Base-by-base conservation (phyloP, 2,797 vertebrate species). In the Enteromius treurensis region DNA sequence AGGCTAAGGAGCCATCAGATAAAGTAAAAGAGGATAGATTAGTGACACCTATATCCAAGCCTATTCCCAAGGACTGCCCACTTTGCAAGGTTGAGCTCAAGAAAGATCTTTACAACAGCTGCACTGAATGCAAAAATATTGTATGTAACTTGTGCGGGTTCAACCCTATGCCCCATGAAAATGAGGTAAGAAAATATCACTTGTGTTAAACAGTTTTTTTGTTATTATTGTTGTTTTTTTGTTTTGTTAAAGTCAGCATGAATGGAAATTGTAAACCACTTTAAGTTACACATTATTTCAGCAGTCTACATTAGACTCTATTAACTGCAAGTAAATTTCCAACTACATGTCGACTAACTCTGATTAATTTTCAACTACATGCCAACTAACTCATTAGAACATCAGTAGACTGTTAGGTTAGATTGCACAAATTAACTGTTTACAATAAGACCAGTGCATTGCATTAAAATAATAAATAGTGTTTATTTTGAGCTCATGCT, bases 61-160 rank as follows among this genome's bases (percentile, higher is more conserved):
- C 83, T 40, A 86, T 87, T 60, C 80, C 87, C 14, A 89, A 93
- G 89, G 77, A 85, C 64, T 99, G 98, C 90, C 97, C 95, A 5
- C 96, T 99, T 73, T 99, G 98, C 91, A 97, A 97, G 91, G 94
- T 92, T 80, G 92, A 91, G 77, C 93, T 99, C 74, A 97, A 96
- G 74, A 62, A 95, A 85, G 95, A 96, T 83, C 91, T 98, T 92
- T 98, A 95, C 90, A 97, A 90, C 74, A 95, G 91, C 2, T 99
- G 98, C 82, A 98, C 97, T 0, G 94, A 96, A 89, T 99, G 98
- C 95, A 97, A 96, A 92, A 95, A 91, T 32, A 91, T 91, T 73
- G 96, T 98, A 47, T 99, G 98, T 89, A 97, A 97, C 85, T 96
- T 97, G 86, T 99, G 98, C 96, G 98, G 98, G 94, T 99, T 99